Base-by-base conservation (phyloP, 2,113 vertebrate genomes). In the Nanorana parkeri region DNA sequence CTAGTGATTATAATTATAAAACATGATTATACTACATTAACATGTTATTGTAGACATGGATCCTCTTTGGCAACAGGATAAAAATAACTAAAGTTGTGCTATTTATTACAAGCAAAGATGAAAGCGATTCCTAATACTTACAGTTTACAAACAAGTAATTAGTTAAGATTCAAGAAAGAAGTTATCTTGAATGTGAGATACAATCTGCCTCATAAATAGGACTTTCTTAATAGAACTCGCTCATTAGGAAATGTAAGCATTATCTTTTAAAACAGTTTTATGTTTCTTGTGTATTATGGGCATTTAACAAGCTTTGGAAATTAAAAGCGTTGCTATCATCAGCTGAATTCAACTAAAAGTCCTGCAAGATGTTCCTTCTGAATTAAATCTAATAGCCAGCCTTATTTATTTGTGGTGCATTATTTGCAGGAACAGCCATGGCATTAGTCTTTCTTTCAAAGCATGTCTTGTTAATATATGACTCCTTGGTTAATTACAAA, bases 391-490 rank as follows among this genome's bases (percentile, higher is more conserved):
- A 52, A 51, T 61, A 72, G 58, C 23, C 13, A 54, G 7, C 36
- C 66, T 72, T 80, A 80, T 80, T 56, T 80, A 72, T 80, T 63
- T 68, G 71, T 72, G 56, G 17, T 36, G 17, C 54, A 80, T 71
- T 61, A 61, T 80, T 71, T 80, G 21, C 56, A 15, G 1, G 11
- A 80, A 64, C 54, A 28, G 6, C 55, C 7, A 20, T 63, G 56
- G 64, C 36, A 80, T 80, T 80, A 72, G 78, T 80, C 58, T 61
- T 58, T 80, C 52, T 71, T 71, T 80, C 23, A 61, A 36, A 80
- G 78, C 51, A 47, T 69, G 41, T 60, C 78, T 60, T 71, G 78
- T 80, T 72, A 80, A 80, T 72, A 80, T 71, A 80, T 71, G 36
- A 80, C 63, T 63, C 68, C 68, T 71, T 61, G 56, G 67, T 71